phyloP scores from a whole-genome alignment of 2,797 vertebrate genomes.

The Manis javanica region DNA sequence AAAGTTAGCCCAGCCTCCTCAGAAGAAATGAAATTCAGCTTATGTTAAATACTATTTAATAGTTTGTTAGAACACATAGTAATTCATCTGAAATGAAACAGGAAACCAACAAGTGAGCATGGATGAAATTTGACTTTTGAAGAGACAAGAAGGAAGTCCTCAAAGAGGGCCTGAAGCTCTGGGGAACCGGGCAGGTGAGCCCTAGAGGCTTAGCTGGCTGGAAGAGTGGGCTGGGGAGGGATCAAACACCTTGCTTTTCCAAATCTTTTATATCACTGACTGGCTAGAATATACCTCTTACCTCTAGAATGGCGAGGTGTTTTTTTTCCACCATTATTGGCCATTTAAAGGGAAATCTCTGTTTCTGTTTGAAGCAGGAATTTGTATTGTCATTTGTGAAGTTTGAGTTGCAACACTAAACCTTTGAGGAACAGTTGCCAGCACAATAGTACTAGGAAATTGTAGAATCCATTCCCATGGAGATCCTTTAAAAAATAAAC shows the following conservation, averaged over 20 bases:
- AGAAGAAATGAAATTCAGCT: constrained; percentile 10
- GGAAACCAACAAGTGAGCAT: background rate
- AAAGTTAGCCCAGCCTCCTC: background rate
- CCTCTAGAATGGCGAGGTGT: background rate
- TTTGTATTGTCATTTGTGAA: constrained; percentile 5
- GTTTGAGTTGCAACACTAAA: background rate
- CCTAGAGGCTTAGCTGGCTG: background rate
- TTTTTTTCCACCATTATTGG: background rate
- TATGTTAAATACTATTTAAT: background rate
- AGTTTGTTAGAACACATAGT: background rate
- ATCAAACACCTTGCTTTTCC: background rate
- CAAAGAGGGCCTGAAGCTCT: background rate
- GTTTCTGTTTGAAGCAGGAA: constrained; percentile 22
- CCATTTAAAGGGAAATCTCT: constrained; percentile 6
- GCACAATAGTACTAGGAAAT: background rate
- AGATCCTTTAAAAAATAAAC: background rate
- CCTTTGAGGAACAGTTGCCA: background rate
- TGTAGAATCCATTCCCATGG: background rate
- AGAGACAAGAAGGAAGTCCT: background rate
- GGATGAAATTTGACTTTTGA: background rate
- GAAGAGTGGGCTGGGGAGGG: background rate
- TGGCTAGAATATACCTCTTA: background rate
- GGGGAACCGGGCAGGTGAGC: background rate
- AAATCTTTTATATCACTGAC: background rate
- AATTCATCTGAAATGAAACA: background rate